Base-by-base conservation (phyloP, 2,888 invertebrate species). In the Monochamus alternatus region DNA sequence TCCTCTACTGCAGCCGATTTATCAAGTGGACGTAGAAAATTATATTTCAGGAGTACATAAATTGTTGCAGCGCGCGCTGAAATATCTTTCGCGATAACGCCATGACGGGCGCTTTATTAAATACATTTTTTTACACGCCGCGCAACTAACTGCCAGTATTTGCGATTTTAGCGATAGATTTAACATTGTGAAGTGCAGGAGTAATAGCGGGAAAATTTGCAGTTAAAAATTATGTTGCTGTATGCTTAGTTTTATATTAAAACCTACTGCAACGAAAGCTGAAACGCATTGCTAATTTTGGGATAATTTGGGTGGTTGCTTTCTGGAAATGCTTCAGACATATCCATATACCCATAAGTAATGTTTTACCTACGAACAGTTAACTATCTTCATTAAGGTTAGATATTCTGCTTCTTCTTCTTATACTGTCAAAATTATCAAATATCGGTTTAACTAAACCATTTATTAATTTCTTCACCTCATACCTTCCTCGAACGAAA, bases 1-100 rank as follows among this genome's bases (percentile, higher is more conserved):
- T 69, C 69, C 60, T 60, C 44, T 59, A 38, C 60, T 38, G 47
- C 30, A 12, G 30, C 60, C 32, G 59, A 69, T 60, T 69, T 60
- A 69, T 59, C 69, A 60, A 59, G 59, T 58, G 22, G 43, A 38
- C 12, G 31, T 22, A 58, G 55, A 30, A 68, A 68, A 55, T 59
- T 66, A 32, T 38, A 58, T 59, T 44, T n/a, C 14, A 43, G 58
- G 30, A 32, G 32, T 55, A 55, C 55, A 59, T 58, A 68, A 32
- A 64, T 63, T 44, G 22, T 44, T 63, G 44, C 30, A 47, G 47
- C 22, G 12, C 9, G 12, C 47, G 47, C 47, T 38, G 55, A 55
- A 55, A 55, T 55, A 55, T 55, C 55, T 55, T 55, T 55, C 14
- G 7, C 55, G 55, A 55, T 55, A 55, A 55, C 7, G n/a, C 7